These are phyloP conservation scores for Drosophila lacertosa DNA, from an alignment of 1,140 invertebrate species.

Conservation along the genomic window DNA sequence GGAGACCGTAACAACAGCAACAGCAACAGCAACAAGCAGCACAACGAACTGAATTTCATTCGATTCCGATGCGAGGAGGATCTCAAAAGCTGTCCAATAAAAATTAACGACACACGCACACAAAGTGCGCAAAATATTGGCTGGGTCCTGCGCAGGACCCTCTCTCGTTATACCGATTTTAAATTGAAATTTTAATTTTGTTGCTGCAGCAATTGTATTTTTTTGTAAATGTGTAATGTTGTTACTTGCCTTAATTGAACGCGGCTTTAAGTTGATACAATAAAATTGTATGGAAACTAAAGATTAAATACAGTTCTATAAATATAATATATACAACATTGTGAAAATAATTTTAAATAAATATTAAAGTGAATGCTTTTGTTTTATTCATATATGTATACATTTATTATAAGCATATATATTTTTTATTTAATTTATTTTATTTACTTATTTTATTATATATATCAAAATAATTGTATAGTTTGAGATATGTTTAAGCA, in stretches of 20 bases:
- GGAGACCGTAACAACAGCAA: slow-evolving; percentile 42
- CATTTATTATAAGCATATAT: too few relatives aligned
- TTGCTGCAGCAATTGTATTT: slow-evolving; percentile 49
- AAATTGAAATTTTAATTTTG: slow-evolving; percentile 72
- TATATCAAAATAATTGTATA: too few relatives aligned
- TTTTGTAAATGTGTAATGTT: slow-evolving; percentile 6
- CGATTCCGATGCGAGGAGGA: slow-evolving; percentile 78
- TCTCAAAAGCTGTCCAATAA: slow-evolving; percentile 75
- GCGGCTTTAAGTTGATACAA: not conserved
- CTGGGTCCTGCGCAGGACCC: slow-evolving; percentile 28
- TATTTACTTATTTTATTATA: too few relatives aligned
- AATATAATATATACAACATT: too few relatives aligned
- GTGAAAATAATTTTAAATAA: too few relatives aligned
- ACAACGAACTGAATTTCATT: slow-evolving; percentile 78
- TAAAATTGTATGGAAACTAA: not conserved
- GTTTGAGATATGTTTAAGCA: too few relatives aligned
- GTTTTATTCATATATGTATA: too few relatives aligned
- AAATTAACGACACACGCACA: slow-evolving; percentile 76
- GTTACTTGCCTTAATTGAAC: slow-evolving; percentile 22
- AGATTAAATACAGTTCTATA: too few relatives aligned
- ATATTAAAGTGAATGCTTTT: too few relatives aligned
- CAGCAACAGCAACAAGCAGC: slow-evolving; percentile 70
- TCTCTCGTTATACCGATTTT: slow-evolving; percentile 22
- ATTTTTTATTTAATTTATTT: too few relatives aligned
- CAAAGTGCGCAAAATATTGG: slow-evolving; percentile 67